These are phyloP conservation scores for Trididemnum miniatum DNA, from an alignment of 23 tunicate species.

Conservation along the genomic window DNA sequence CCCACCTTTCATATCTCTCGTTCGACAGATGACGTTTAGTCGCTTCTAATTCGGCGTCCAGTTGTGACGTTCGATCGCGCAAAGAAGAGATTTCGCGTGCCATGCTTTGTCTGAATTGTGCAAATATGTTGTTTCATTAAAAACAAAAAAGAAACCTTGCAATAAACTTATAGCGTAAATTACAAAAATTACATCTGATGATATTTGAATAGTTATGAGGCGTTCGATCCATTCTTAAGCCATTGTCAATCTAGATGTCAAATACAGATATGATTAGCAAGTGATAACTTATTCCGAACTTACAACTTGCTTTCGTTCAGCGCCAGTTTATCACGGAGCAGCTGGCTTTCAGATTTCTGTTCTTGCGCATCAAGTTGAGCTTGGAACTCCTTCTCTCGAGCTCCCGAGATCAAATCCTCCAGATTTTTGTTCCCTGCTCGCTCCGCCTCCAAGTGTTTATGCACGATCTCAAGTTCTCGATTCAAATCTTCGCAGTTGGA, in stretches of 20 bases:
- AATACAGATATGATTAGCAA: too few species aligned
- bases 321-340: slow-evolving; percentile 79
- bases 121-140: too few species aligned
- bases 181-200: too few species aligned
- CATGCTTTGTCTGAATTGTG: slow-evolving; percentile 76
- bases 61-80: slow-evolving; percentile 75
- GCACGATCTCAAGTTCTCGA: slow-evolving; percentile 65
- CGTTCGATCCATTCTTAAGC: too few species aligned
- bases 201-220: too few species aligned
- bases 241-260: too few species aligned
- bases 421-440: slow-evolving; percentile 71
- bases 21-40: slow-evolving; percentile 84
- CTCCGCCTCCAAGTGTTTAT: slow-evolving; percentile 73
- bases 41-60: slow-evolving; percentile 91
- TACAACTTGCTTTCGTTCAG: slow-evolving; percentile 78
- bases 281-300: too few species aligned
- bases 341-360: slow-evolving; percentile 60
- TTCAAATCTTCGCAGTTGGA: slow-evolving; percentile 64
- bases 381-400: slow-evolving; percentile 90
- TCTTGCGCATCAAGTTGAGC: slow-evolving; percentile 85
- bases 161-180: too few species aligned
- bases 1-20: slow-evolving; percentile 86
- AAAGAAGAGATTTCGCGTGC: slow-evolving; percentile 61
- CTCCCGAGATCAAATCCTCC: slow-evolving; percentile 71
- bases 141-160: too few species aligned